These are phyloP conservation scores for Muscicapa striata DNA, from an alignment of 2,797 vertebrate genomes.

Conservation along the genomic window DNA sequence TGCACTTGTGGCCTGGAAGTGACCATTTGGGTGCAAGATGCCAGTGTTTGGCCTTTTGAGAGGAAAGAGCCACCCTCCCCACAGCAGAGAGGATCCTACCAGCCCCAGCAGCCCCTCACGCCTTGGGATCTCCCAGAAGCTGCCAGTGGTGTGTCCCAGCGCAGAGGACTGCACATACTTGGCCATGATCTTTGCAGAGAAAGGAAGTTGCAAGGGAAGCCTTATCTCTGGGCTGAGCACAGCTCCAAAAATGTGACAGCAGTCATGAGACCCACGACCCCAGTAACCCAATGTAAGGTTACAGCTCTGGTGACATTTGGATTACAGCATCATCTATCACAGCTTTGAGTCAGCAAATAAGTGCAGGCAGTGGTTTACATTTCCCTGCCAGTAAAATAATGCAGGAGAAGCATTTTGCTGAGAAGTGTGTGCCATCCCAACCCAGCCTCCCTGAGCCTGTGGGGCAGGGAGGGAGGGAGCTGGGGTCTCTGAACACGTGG, in stretches of 20 bases:
- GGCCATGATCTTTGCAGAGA: not conserved
- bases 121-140: not conserved
- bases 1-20: not conserved
- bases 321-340: not conserved
- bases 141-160: not conserved
- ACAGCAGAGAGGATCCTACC: not conserved
- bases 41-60: not conserved
- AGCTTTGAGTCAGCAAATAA: not conserved
- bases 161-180: rapidly evolving
- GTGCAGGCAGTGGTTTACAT: not conserved
- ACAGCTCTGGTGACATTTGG: conserved; percentile 28
- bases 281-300: not conserved
- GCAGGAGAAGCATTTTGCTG: rapidly evolving
- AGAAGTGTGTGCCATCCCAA: rapidly evolving
- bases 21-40: not conserved
- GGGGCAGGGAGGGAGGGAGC: not conserved
- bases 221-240: not conserved
- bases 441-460: not conserved
- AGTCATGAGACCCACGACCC: not conserved
- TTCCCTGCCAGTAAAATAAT: not conserved
- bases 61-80: not conserved
- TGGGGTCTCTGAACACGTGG: rapidly evolving
- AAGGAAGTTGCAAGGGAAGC: not conserved
- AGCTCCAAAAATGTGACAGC: conserved; percentile 49
- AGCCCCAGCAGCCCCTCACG: not conserved